Base-by-base conservation (phyloP, 2,888 invertebrate genomes). In the Theodoxus fluviatilis region DNA sequence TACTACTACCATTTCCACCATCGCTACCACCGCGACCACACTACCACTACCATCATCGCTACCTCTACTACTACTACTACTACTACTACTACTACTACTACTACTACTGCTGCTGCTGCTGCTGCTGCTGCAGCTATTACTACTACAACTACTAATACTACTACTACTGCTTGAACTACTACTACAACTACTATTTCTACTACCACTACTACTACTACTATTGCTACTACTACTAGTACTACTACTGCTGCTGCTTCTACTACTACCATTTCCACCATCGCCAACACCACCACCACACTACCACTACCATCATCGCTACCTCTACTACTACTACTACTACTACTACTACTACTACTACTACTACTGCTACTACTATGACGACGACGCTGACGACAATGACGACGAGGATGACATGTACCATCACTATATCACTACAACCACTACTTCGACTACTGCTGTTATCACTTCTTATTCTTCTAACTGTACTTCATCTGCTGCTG, bases 81-180 rank as follows among this genome's bases (percentile, higher is more conserved):
- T 64, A 38, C 38, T 40, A 40, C 22, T 64, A 64, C 64, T 64
- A 52, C 33, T 66, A 66, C 66, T 66, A 66, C 15, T 28, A 43
- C 49, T 47, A 43, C 67, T 49, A 25, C 28, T 35, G 3, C 28
- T 57, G 1, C 31, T 65, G n/a, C 47, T 65, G 3, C 43, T 64
- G 3, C 25, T 64, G 18, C 37, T 63, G 4, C n/a, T 3, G 18
- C 4, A 18, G 22, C n/a, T 63, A 35, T 22, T 35, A 63, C 33
- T 35, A 35, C 6, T 35, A 35, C 7, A 18, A 35, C 63, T 63
- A 35, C 63, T n/a, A 2, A 7, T n/a, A 63, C 25, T 12, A n/a
- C 55, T n/a, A 12, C n/a, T 18, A 6, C 55, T 7, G 22, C 25
- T 18, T 55, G 55, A 55, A 6, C 55, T n/a, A 15, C 35, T 18